Conservation (phyloP, 2,888 invertebrate genomes). For the Augiades crinisus region DNA sequence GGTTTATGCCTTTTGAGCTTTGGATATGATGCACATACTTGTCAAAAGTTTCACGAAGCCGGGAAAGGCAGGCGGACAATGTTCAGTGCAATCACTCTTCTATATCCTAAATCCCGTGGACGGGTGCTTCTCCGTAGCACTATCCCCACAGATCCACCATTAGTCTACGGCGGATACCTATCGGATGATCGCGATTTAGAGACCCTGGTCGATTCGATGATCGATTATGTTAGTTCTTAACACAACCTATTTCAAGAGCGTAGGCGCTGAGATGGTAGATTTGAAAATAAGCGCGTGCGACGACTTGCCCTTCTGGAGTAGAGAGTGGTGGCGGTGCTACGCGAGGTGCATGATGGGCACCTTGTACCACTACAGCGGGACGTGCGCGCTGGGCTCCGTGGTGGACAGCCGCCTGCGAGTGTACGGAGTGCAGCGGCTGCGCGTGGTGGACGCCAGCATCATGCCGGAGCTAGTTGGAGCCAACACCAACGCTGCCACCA, state of each 20-base stretch:
- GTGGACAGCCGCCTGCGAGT: conserved; percentile 39
- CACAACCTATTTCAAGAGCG: conserved; percentile 40
- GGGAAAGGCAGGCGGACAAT: conserved; percentile 1
- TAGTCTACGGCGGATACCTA: conserved; percentile 36
- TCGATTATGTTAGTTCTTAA: conserved; percentile 41
- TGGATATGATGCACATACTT: conserved; percentile 9
- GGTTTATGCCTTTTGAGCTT: conserved; percentile 36
- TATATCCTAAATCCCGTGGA: conserved; percentile 41
- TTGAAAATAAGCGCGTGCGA: conserved; percentile 63
- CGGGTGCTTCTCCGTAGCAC: conserved; percentile 38
- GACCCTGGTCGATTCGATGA: conserved; percentile 36
- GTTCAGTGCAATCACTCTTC: background rate
- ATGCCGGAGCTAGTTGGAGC: conserved; percentile 38
- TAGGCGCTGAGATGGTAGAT: conserved; percentile 39
- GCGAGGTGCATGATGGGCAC: conserved; percentile 72
- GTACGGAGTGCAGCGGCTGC: conserved; percentile 35
- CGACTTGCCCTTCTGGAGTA: conserved; percentile 80
- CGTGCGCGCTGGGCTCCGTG: conserved; percentile 39
- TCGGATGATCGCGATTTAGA: conserved; percentile 41
- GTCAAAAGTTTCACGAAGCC: conserved; percentile 13
- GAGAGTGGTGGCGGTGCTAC: conserved; percentile 83
- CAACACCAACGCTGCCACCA: conserved; percentile 40
- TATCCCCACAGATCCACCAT: conserved; percentile 39
- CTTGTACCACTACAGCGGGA: conserved; percentile 75
- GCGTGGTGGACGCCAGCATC: conserved; percentile 42